A percentile compares a stretch with the other conserved stretches of the same genome.
phyloP scores from a whole-genome alignment of 2,797 vertebrate species.

The Aldrovandia affinis region DNA sequence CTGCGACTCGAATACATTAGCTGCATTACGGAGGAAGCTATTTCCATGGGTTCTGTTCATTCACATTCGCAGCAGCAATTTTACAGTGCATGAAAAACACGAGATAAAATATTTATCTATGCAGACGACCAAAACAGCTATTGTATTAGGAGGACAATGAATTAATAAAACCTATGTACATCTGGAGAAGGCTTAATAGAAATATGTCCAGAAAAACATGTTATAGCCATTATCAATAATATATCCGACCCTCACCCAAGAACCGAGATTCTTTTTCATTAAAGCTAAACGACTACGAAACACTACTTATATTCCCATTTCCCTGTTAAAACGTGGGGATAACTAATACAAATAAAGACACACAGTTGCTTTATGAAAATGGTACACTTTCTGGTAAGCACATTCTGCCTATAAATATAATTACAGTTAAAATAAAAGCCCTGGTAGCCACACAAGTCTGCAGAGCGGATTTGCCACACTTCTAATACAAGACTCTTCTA shows the following conservation, averaged over 20 bases:
- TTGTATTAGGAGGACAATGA: slow-evolving; percentile 29
- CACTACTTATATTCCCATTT: not conserved
- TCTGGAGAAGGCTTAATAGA: slow-evolving; percentile 2
- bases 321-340: not conserved
- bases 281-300: not conserved
- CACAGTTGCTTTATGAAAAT: slow-evolving; percentile 21
- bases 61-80: not conserved
- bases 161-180: slow-evolving; percentile 28
- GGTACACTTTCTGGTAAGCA: not conserved
- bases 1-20: slow-evolving; percentile 34
- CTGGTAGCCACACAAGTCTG: not conserved
- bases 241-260: not conserved
- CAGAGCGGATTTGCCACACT: too few relatives aligned
- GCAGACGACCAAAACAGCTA: slow-evolving; percentile 22
- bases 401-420: not conserved
- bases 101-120: slow-evolving; percentile 33
- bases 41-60: slow-evolving; percentile 14
- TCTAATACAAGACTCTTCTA: not conserved
- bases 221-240: slow-evolving; percentile 28
- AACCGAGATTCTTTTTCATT: slow-evolving; percentile 6
- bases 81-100: slow-evolving; percentile 25
- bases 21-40: slow-evolving; percentile 27
- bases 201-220: slow-evolving; percentile 1
- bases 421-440: not conserved
- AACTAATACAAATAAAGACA: not conserved